A percentile compares a stretch with the other conserved stretches of the same genome.
These are phyloP conservation scores for Candidula unifasciata DNA, from an alignment of 2,888 invertebrate genomes.

Conservation along the genomic window DNA sequence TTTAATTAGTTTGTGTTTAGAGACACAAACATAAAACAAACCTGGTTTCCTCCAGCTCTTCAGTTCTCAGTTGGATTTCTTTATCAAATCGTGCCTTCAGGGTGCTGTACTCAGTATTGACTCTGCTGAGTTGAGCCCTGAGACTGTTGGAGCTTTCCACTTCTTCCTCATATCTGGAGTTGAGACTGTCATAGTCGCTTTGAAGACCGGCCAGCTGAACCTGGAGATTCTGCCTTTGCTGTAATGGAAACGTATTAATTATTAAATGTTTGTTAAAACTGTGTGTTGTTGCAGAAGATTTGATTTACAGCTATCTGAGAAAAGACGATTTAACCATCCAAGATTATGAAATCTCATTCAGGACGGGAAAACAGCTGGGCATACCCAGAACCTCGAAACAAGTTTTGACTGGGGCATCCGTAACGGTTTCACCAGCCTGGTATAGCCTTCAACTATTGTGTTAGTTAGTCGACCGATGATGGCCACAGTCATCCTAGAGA, in stretches of 20 bases:
- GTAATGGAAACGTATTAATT: constrained; percentile 39
- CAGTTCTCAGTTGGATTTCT: constrained; percentile 93
- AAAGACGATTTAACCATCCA: too few species aligned
- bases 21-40: constrained; percentile 60
- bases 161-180: constrained; percentile 97
- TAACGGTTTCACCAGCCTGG: too few species aligned
- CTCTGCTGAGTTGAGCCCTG: constrained; percentile 96
- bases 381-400: too few species aligned
- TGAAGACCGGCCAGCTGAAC: constrained; percentile 74
- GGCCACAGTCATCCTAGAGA: too few species aligned
- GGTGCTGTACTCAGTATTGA: constrained; percentile 88
- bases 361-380: too few species aligned
- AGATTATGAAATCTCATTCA: too few species aligned
- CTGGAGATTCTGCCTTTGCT: constrained; percentile 76
- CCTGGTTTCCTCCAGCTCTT: constrained; percentile 87
- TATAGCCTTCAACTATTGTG: too few species aligned
- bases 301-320: too few species aligned
- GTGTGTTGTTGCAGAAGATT: too few species aligned
- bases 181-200: constrained; percentile 80
- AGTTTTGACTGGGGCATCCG: too few species aligned
- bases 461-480: too few species aligned
- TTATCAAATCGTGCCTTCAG: constrained; percentile 97
- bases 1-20: too few species aligned
- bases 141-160: constrained; percentile 96
- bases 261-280: neutral